phyloP scores from a whole-genome alignment of 2,888 invertebrate species.

The Cyaniris semiargus region DNA sequence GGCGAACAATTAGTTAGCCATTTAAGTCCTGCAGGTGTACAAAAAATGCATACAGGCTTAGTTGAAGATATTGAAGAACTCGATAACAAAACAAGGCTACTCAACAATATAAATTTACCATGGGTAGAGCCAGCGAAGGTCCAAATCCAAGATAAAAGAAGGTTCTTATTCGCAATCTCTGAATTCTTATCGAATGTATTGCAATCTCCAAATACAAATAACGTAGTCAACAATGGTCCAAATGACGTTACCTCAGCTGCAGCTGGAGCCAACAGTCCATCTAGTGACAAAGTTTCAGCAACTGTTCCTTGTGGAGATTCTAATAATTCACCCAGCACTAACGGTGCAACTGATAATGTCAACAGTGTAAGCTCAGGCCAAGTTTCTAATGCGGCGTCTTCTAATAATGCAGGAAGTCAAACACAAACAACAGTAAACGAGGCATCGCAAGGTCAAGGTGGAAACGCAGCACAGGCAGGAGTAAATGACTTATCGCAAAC shows the following conservation, averaged over 20 bases:
- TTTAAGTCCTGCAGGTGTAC: slow-evolving; percentile 57
- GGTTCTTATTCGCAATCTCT: slow-evolving; percentile 57
- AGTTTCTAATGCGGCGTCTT: not conserved
- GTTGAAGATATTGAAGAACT: slow-evolving; percentile 62
- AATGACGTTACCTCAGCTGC: slow-evolving; percentile 16
- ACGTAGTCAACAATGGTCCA: slow-evolving; percentile 8
- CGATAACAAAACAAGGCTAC: slow-evolving; percentile 59
- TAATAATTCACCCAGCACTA: not conserved
- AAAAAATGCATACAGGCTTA: slow-evolving; percentile 55
- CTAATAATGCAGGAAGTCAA: not conserved
- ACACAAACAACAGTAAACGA: not conserved
- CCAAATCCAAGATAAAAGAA: slow-evolving; percentile 58
- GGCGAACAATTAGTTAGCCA: slow-evolving; percentile 57
- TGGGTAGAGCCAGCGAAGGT: slow-evolving; percentile 56
- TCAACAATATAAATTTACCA: slow-evolving; percentile 56
- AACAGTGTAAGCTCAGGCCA: not conserved
- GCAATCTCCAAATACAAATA: slow-evolving; percentile 36
- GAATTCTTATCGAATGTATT: slow-evolving; percentile 60
- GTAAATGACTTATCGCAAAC: not conserved
- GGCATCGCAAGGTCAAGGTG: not conserved
- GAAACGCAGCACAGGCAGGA: not conserved
- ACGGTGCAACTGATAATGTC: not conserved
- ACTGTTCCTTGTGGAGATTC: slow-evolving; percentile 3
- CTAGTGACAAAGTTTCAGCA: not conserved
- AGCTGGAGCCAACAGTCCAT: not conserved